Evolutionary conservation across 2,797 vertebrate genomes (phyloP).

Genomic region (Cephalopachus bancanus): DNA sequence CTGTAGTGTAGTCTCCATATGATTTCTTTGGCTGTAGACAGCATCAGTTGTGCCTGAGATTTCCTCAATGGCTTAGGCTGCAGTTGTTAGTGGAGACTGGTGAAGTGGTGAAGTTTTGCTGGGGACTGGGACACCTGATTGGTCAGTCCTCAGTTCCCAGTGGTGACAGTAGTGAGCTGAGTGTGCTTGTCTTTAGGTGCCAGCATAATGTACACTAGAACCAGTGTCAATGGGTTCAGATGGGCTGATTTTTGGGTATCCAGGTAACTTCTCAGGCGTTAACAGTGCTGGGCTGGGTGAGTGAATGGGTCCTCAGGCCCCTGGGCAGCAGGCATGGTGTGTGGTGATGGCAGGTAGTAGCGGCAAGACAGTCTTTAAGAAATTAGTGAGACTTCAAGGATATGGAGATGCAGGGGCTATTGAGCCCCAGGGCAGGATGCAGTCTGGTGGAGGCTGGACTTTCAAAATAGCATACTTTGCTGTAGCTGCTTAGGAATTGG

Average conservation of each 20-base stretch:
- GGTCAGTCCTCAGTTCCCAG: neutral
- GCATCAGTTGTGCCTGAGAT: neutral
- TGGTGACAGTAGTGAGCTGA: neutral
- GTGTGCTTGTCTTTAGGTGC: neutral
- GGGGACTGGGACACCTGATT: neutral
- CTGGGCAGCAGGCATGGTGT: neutral
- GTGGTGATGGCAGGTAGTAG: no score
- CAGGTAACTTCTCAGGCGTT: neutral
- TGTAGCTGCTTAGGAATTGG: neutral
- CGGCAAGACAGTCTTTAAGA: no score
- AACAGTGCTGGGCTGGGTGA: neutral
- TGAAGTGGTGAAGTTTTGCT: neutral
- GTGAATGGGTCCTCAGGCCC: neutral
- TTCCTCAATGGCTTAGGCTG: neutral
- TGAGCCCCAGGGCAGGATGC: neutral
- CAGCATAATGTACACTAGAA: neutral
- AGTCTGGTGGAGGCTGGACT: neutral
- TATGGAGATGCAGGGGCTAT: neutral
- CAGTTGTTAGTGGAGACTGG: neutral
- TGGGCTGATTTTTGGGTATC: neutral
- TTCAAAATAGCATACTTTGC: neutral
- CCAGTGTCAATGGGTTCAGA: neutral
- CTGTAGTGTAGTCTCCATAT: neutral
- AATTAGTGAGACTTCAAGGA: neutral
- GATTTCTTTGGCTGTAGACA: neutral